Percentiles rank a stretch among this genome's conserved stretches.
Evolutionary conservation across 2,888 invertebrate species (phyloP).

Genomic region (Pheosia tremula): DNA sequence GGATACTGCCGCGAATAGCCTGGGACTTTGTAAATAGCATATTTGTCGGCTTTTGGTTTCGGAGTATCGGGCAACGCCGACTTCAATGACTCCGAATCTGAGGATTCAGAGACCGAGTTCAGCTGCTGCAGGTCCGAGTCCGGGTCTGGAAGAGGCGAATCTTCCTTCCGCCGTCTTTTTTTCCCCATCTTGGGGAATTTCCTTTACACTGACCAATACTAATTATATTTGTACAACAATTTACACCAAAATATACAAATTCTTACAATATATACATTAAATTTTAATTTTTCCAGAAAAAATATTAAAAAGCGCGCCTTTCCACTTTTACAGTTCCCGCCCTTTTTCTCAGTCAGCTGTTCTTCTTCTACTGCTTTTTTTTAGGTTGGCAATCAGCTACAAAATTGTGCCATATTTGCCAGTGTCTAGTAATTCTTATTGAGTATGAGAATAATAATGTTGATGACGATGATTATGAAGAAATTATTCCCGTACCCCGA

Average conservation of each 20-base stretch:
- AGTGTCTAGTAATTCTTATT: too few relatives aligned
- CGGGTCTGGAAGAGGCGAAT: neutral
- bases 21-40: neutral
- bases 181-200: neutral
- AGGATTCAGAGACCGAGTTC: neutral
- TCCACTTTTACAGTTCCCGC: neutral
- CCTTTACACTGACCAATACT: neutral
- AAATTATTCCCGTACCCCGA: too few relatives aligned
- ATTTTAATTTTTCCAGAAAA: neutral
- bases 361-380: too few relatives aligned
- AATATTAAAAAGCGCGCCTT: neutral
- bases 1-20: neutral
- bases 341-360: constrained; percentile 8
- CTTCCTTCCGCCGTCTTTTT: constrained; percentile 1
- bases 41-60: neutral
- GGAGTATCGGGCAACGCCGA: neutral
- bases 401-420: too few relatives aligned
- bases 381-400: too few relatives aligned
- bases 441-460: too few relatives aligned
- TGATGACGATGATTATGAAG: too few relatives aligned
- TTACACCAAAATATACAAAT: neutral
- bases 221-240: neutral
- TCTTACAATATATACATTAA: neutral
- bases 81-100: neutral
- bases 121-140: neutral